Conservation (phyloP, 2,888 invertebrate species). For the Pasiphila rectangulata region DNA sequence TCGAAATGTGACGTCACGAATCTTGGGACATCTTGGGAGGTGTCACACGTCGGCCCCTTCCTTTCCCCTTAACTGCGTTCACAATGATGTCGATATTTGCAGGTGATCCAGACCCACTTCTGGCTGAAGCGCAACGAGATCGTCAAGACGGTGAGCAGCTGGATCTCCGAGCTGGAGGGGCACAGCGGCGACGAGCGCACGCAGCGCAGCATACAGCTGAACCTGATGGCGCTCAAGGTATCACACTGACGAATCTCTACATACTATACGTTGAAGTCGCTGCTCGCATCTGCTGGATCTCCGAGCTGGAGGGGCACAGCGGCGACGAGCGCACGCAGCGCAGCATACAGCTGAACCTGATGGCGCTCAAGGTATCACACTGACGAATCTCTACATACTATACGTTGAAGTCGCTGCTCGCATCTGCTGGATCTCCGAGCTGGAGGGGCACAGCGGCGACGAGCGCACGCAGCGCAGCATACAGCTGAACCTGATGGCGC, state of each 20-base stretch:
- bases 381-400: background rate
- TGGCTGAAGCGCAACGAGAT: conserved; percentile 96
- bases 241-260: background rate
- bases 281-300: no score
- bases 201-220: conserved; percentile 87
- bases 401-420: no score
- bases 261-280: no score
- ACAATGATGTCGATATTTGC: conserved; percentile 12
- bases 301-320: conserved; percentile 89
- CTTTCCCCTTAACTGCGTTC: no score
- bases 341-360: conserved; percentile 86
- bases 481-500: conserved; percentile 86
- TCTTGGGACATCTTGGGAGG: no score
- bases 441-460: conserved; percentile 88
- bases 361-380: conserved; percentile 85
- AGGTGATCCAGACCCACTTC: conserved; percentile 96
- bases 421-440: conserved; percentile 94
- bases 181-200: conserved; percentile 88
- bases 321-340: conserved; percentile 89
- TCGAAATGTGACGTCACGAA: no score
- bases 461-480: conserved; percentile 89
- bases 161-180: conserved; percentile 93
- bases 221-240: conserved; percentile 88
- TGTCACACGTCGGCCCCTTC: no score
- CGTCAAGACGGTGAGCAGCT: conserved; percentile 91